Evolutionary conservation across 2,888 invertebrate species (phyloP), one percentile per base, ranked within the genome.

Genomic region (Dione vanillae): DNA sequence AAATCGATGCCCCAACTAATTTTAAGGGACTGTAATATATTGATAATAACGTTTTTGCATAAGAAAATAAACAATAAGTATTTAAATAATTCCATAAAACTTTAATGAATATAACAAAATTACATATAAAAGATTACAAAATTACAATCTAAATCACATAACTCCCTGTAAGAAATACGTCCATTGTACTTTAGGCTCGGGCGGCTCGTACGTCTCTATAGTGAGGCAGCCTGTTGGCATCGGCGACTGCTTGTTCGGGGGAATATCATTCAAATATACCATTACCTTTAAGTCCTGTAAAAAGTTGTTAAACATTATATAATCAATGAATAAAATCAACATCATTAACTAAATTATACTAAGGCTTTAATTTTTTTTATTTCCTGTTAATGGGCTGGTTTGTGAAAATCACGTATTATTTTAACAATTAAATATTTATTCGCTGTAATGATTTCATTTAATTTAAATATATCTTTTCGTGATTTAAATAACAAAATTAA

Each of bases 141-240:
- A 70, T 54, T 58, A 65, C 40, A 54, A 69, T 70, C 69, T 65
- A 65, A 71, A 73, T 73, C 75, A 79, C 59, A 76, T 78, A 41
- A 83, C 75, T 69, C 90, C 93, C 79, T 90, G 87, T 70, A 93
- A 81, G 77, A 92, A 93, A 78, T 85, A 93, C 7, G 90, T 91
- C 93, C 93, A 93, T 12, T 82, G 82, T 16, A 88, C 83, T 71
- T 84, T 85, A 0, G 90, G 87, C 14, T 82, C 82, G 2, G 84
- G 49, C 35, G 91, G 88, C 3, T 91, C 91, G 67, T 79, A 79
- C 66, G 81, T 84, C 77, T 91, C 88, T 27, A 93, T 82, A 14
- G 84, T 89, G 54, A 93, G 84, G 74, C 85, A 83, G 67, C 91
- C 92, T 12, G 89, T 87, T 7, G 91, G 89, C 75, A 82, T 70